Evolutionary conservation across 2,888 invertebrate species (phyloP).

Genomic region (Eristalis tenax): DNA sequence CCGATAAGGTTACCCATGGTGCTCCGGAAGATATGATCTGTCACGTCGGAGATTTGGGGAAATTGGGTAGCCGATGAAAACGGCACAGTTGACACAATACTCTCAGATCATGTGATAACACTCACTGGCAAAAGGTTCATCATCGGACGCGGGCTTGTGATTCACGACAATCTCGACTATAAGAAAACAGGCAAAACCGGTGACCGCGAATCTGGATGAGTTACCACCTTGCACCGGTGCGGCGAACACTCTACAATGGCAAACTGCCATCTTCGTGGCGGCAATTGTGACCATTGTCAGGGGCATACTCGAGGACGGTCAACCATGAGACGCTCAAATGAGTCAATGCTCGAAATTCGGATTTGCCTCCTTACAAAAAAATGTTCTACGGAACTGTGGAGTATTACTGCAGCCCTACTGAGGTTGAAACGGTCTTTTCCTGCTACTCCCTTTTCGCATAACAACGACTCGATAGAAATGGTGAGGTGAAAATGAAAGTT

Average conservation of each 20-base stretch:
- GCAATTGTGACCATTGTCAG: conserved; percentile 25
- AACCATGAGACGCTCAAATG: too few relatives aligned
- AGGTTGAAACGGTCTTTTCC: too few relatives aligned
- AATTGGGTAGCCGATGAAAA: conserved; percentile 84
- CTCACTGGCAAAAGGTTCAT: conserved; percentile 86
- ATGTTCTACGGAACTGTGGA: too few relatives aligned
- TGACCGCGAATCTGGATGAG: conserved; percentile 81
- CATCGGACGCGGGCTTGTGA: conserved; percentile 89
- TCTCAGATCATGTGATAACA: conserved; percentile 85
- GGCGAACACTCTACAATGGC: conserved; percentile 70
- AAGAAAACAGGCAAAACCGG: conserved; percentile 92
- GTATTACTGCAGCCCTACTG: too few relatives aligned
- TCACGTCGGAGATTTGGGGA: conserved; percentile 94
- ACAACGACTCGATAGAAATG: too few relatives aligned
- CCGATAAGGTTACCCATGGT: conserved; percentile 88
- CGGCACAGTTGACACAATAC: conserved; percentile 84
- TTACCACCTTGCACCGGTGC: conserved; percentile 76
- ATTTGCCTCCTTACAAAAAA: too few relatives aligned
- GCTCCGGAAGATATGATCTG: conserved; percentile 86
- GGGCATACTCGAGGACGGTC: conserved; percentile 1
- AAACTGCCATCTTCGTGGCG: conserved; percentile 20
- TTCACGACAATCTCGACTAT: conserved; percentile 88
- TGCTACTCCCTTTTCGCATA: too few relatives aligned
- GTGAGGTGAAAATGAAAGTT: too few relatives aligned
- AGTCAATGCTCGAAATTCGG: too few relatives aligned